Conservation (phyloP, 2,113 vertebrate species). For the Megaptera novaeangliae region DNA sequence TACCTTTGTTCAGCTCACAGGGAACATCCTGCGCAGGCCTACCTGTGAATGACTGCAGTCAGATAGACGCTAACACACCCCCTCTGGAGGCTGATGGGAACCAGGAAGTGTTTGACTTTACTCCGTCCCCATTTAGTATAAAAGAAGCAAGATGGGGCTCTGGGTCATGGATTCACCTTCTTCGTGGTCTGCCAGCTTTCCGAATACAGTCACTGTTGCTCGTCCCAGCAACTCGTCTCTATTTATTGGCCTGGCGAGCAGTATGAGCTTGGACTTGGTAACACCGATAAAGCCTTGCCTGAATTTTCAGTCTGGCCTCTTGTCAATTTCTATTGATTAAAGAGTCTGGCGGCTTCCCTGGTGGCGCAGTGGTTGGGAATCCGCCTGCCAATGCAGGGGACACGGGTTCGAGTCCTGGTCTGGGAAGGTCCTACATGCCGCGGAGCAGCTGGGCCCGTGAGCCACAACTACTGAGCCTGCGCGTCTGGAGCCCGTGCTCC, state of each 20-base stretch:
- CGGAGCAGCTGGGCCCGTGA: too few relatives aligned
- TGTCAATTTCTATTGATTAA: background rate
- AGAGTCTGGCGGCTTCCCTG: background rate
- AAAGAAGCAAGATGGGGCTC: background rate
- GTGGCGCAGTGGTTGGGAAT: too few relatives aligned
- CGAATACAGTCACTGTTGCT: background rate
- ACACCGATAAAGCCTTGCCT: background rate
- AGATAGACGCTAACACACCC: background rate
- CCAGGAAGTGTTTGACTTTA: background rate
- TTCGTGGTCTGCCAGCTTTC: background rate
- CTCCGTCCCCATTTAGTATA: background rate
- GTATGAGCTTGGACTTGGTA: background rate
- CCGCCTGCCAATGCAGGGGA: too few relatives aligned
- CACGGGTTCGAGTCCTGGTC: too few relatives aligned
- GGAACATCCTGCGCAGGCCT: background rate
- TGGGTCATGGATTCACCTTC: background rate
- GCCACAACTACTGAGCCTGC: too few relatives aligned
- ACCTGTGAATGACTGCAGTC: background rate
- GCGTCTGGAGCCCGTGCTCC: too few relatives aligned
- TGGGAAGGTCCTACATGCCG: too few relatives aligned
- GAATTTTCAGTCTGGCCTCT: background rate
- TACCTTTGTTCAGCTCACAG: background rate
- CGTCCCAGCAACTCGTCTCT: background rate
- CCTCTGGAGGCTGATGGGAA: background rate
- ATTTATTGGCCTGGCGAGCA: background rate